phyloP scores from a whole-genome alignment of 2,113 vertebrate genomes.

The Cyphomyrus discorhynchus region DNA sequence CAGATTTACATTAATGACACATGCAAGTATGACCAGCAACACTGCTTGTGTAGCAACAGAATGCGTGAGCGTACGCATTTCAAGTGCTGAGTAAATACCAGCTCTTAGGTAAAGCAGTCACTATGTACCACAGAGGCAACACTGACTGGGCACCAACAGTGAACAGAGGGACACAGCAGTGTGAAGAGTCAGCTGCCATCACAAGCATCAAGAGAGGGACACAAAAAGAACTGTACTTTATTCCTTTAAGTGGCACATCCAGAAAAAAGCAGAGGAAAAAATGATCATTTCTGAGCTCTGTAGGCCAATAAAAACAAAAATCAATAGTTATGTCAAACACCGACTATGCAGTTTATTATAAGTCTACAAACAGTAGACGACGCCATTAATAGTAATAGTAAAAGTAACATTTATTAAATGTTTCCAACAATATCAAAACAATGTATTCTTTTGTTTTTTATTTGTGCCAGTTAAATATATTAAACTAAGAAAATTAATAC shows the following conservation, averaged over 20 bases:
- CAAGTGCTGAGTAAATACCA: neutral
- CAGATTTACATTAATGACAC: neutral
- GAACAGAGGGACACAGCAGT: neutral
- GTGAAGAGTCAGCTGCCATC: neutral
- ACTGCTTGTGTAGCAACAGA: neutral
- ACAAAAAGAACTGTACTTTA: neutral
- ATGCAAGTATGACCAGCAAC: neutral
- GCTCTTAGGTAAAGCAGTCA: neutral
- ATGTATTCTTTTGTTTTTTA: no score
- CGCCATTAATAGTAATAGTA: no score
- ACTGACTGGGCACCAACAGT: neutral
- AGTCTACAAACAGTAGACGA: no score
- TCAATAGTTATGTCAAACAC: no score
- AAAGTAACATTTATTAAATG: no score
- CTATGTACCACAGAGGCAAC: neutral
- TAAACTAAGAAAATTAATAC: no score
- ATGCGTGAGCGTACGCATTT: neutral
- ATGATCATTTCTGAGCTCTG: neutral
- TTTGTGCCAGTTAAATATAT: no score
- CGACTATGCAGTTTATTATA: neutral
- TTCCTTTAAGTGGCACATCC: no score
- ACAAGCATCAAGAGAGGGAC: neutral
- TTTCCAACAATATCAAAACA: no score
- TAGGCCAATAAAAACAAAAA: neutral
- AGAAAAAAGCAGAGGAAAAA: no score